These are phyloP conservation scores for Anthophora plumipes DNA, from an alignment of 2,888 invertebrate species.

Conservation along the genomic window DNA sequence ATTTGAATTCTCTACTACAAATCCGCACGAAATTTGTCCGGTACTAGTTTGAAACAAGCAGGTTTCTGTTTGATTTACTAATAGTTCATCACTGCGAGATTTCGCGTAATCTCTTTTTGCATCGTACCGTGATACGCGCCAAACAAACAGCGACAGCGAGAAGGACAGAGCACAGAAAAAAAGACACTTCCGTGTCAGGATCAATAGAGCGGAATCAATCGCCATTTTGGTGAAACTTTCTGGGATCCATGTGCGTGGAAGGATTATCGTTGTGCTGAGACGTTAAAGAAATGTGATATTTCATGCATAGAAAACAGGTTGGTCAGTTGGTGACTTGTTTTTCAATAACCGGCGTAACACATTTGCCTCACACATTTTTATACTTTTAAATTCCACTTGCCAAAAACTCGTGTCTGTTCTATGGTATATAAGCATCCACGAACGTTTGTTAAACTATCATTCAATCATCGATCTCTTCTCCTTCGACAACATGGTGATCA, in stretches of 20 bases:
- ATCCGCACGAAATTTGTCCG: background rate
- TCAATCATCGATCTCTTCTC: constrained; percentile 67
- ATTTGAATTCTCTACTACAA: too few relatives aligned
- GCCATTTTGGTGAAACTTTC: constrained; percentile 32
- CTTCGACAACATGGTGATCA: constrained; percentile 72
- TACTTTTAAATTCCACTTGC: constrained; percentile 58
- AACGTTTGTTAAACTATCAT: constrained; percentile 72
- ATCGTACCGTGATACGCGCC: background rate
- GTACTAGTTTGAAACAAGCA: background rate
- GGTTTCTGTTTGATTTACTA: constrained; percentile 27
- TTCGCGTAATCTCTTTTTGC: constrained; percentile 17
- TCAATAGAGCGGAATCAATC: constrained; percentile 61
- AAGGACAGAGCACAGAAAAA: too few relatives aligned
- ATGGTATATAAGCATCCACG: constrained; percentile 76
- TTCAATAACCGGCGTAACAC: constrained; percentile 58
- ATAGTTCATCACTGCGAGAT: constrained; percentile 6
- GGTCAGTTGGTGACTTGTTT: constrained; percentile 57
- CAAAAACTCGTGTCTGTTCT: constrained; percentile 62
- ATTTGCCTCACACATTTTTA: constrained; percentile 45
- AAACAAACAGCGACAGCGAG: background rate
- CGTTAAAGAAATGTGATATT: constrained; percentile 51
- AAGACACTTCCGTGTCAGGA: constrained; percentile 55
- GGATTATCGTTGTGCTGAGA: constrained; percentile 39
- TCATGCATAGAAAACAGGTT: constrained; percentile 63
- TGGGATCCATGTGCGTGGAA: constrained; percentile 38